A percentile compares a stretch with the other conserved stretches of the same genome.
These are phyloP conservation scores for Melangyna quadrimaculata DNA, from an alignment of 2,888 invertebrate genomes.

Conservation along the genomic window DNA sequence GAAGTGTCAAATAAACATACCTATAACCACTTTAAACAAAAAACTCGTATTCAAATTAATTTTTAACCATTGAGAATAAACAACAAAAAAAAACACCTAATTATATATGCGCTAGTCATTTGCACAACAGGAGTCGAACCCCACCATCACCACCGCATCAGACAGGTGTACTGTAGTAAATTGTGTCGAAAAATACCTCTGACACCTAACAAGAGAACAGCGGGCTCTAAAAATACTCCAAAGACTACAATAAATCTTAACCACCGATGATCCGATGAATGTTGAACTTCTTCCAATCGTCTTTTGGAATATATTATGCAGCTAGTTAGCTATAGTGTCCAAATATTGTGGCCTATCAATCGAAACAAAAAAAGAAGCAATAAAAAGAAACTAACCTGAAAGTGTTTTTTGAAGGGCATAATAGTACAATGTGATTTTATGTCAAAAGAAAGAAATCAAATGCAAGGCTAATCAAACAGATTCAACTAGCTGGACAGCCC, in stretches of 20 bases:
- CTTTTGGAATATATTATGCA: slow-evolving; percentile 15
- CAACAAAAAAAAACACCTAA: not conserved
- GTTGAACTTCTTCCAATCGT: slow-evolving; percentile 52
- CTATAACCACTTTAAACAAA: slow-evolving; percentile 44
- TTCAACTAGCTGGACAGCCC: slow-evolving; percentile 48
- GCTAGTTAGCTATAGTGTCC: slow-evolving; percentile 1
- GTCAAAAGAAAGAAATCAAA: slow-evolving; percentile 7
- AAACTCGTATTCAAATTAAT: slow-evolving; percentile 21
- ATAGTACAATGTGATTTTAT: slow-evolving; percentile 23
- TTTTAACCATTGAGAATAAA: not conserved
- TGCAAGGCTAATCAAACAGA: slow-evolving; percentile 40
- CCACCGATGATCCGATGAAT: slow-evolving; percentile 48
- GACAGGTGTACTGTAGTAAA: slow-evolving; percentile 37
- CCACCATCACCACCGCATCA: no score
- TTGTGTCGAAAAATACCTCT: not conserved
- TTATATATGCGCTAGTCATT: slow-evolving; percentile 56
- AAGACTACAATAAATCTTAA: slow-evolving; percentile 55
- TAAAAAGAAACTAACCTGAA: slow-evolving; percentile 8
- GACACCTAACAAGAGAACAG: slow-evolving; percentile 63
- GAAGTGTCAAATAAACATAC: slow-evolving; percentile 57
- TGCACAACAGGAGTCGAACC: slow-evolving; percentile 63
- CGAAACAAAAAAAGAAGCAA: slow-evolving; percentile 3
- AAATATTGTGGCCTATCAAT: slow-evolving; percentile 39
- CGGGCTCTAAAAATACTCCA: slow-evolving; percentile 51
- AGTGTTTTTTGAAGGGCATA: not conserved